Evolutionary conservation across 2,797 vertebrate species (phyloP), one percentile per base, ranked within the genome.

Genomic region (Premnoplex brunnescens): DNA sequence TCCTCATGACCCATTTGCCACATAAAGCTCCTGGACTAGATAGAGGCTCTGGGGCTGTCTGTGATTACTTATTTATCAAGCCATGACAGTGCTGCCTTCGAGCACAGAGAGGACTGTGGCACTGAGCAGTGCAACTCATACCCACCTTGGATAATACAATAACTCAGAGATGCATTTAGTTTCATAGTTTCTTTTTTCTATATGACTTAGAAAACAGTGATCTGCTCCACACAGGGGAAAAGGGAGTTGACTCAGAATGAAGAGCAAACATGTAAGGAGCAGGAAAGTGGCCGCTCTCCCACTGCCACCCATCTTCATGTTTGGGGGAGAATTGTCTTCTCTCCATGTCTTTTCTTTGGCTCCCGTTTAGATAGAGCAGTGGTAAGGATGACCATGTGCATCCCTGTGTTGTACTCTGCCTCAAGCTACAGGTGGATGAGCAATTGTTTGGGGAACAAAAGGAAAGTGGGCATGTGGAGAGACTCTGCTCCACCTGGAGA

Each of bases 51-150:
- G 66, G 18, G 54, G 10, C 37, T 58, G 13, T 34, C 58, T 52
- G n/a, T 0, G 0, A 43, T 80, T 80, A 71, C 6, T 81, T 76
- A 55, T 88, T 79, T 78, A 85, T 67, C 0, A 2, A 64, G 68
- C 48, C 1, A 2, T 1, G 3, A n/a, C 63, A 74, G n/a, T 3
- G 3, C 36, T 88, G 76, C 58, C 62, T 34, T 3, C 0, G 0
- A 64, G n/a, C 64, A 43, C 51, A 69, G 86, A 63, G n/a, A 1
- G 3, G 18, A 27, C 56, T 62, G 32, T 34, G 59, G 21, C 32
- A 48, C 2, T 48, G 71, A 39, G 75, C 67, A 63, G 39, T 30
- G 32, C 63, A 82, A 10, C 54, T 77, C 46, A 17, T 27, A 34
- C 39, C 8, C 55, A 34, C 11, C 14, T 62, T 52, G 76, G 32